Percentiles rank a stretch among this genome's conserved stretches.
Conservation (phyloP, 2,888 invertebrate genomes). For the Xestia ashworthii region DNA sequence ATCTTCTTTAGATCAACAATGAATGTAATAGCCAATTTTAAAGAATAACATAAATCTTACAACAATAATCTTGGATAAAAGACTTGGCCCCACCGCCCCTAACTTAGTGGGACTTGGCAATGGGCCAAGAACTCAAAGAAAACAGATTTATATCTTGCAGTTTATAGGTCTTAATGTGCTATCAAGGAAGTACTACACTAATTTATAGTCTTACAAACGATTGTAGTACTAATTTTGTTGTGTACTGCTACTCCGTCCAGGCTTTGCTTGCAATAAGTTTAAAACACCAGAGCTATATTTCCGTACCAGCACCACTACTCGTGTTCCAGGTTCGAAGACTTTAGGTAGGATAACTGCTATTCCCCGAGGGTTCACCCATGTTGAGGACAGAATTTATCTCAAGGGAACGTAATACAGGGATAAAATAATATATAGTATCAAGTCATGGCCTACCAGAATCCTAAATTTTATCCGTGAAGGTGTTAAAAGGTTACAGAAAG, state of each 20-base stretch:
- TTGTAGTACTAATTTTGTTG: background rate
- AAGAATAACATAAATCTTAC: constrained; percentile 3
- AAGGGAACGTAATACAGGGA: background rate
- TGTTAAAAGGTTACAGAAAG: background rate
- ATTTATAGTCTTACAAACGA: constrained; percentile 25
- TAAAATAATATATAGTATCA: background rate
- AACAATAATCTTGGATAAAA: background rate
- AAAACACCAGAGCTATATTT: no score
- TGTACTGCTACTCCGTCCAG: background rate
- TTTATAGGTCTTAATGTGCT: constrained; percentile 28
- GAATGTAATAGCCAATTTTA: background rate
- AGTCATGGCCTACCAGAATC: background rate
- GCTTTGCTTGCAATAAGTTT: background rate
- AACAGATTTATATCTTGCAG: constrained; percentile 31
- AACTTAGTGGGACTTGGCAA: constrained; percentile 21
- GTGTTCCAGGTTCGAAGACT: background rate
- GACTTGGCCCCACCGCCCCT: background rate
- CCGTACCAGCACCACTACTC: background rate
- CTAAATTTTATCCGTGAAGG: background rate
- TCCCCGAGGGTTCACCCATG: background rate
- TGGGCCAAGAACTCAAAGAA: constrained; percentile 20
- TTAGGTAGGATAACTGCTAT: background rate
- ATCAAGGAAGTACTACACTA: constrained; percentile 16
- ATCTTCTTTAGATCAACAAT: background rate
- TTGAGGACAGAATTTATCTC: background rate